Evolutionary conservation across 2,113 vertebrate genomes (phyloP).

Genomic region (Neolamprologus hecqui): DNA sequence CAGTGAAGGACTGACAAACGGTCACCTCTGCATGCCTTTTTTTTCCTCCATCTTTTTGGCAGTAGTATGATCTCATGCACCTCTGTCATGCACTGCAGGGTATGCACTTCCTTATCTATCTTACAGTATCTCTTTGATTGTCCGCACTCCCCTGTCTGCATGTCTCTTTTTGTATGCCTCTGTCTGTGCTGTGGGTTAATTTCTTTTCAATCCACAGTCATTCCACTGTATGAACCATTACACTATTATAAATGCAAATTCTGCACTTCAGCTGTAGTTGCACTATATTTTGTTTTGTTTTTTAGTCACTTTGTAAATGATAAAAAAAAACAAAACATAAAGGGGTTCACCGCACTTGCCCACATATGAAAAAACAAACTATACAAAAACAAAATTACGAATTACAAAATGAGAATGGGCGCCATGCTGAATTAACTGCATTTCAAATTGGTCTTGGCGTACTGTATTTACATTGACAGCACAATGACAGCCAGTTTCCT

Average conservation of each 20-base stretch:
- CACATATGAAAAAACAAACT: background rate
- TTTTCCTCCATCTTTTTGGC: background rate
- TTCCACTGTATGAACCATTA: background rate
- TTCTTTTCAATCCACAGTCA: background rate
- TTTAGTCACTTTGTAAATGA: background rate
- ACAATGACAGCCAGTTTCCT: background rate
- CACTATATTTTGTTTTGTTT: background rate
- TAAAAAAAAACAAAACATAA: background rate
- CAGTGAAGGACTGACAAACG: background rate
- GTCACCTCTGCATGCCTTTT: background rate
- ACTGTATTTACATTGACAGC: background rate
- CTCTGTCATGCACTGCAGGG: background rate
- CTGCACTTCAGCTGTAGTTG: background rate
- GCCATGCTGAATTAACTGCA: background rate
- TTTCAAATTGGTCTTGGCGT: background rate
- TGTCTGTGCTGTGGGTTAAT: background rate
- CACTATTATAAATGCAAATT: background rate
- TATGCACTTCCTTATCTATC: constrained; percentile 8
- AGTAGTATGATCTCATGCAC: constrained; percentile 4
- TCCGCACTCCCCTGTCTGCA: background rate
- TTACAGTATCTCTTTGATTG: constrained; percentile 1
- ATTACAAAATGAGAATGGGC: background rate
- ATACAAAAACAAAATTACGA: background rate
- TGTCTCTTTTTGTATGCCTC: background rate
- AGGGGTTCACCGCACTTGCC: background rate